Evolutionary conservation across 2,113 vertebrate genomes (phyloP).

Genomic region (Illadopsis cleaveri): DNA sequence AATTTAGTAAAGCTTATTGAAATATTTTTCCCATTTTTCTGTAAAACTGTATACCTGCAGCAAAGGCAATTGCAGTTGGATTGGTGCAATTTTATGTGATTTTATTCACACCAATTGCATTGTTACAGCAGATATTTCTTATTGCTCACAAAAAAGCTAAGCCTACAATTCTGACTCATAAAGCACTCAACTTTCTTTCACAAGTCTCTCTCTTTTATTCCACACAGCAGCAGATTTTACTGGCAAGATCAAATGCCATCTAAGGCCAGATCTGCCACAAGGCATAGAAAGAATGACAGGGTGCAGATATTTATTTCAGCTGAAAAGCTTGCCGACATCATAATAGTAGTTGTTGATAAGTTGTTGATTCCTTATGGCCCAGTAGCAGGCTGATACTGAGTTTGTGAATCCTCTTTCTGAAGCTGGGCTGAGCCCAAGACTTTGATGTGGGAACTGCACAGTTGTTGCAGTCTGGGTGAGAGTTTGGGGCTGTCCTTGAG

Average conservation of each 20-base stretch:
- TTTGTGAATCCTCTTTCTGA: neutral
- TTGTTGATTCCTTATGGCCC: neutral
- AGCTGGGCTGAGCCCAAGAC: neutral
- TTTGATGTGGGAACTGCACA: neutral
- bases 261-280: neutral
- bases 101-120: neutral
- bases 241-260: neutral
- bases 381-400: neutral
- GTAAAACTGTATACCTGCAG: neutral
- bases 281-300: neutral
- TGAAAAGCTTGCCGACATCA: neutral
- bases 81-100: neutral
- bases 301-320: neutral
- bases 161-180: neutral
- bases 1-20: neutral
- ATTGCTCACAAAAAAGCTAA: neutral
- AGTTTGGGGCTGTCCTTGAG: neutral
- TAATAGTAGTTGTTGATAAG: neutral
- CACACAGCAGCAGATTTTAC: neutral
- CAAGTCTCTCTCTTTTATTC: neutral
- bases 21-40: neutral
- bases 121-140: neutral
- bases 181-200: neutral
- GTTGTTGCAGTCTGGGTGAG: neutral
- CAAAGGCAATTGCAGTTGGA: neutral